phyloP scores from a whole-genome alignment of 2,888 invertebrate genomes.

The Papilio protenor region DNA sequence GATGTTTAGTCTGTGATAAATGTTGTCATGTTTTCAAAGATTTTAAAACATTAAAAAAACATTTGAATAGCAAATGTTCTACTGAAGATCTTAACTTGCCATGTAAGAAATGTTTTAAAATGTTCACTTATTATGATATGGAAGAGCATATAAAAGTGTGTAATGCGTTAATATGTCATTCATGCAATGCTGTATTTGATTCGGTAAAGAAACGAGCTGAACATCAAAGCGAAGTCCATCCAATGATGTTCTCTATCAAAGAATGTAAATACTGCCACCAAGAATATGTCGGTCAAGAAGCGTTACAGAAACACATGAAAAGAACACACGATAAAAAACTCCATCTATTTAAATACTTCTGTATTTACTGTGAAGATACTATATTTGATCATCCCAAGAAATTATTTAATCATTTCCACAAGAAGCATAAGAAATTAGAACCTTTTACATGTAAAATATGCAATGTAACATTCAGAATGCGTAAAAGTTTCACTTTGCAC shows the following conservation, averaged over 20 bases:
- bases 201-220: slow-evolving; percentile 56
- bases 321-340: slow-evolving; percentile 58
- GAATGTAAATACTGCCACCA: slow-evolving; percentile 65
- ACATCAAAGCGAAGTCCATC: slow-evolving; percentile 53
- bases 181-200: slow-evolving; percentile 57
- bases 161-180: slow-evolving; percentile 59
- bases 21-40: slow-evolving; percentile 59
- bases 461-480: slow-evolving; percentile 59
- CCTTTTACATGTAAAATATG: slow-evolving; percentile 75
- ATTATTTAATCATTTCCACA: slow-evolving; percentile 69
- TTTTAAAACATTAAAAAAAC: slow-evolving; percentile 52
- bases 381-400: slow-evolving; percentile 71
- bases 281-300: slow-evolving; percentile 61
- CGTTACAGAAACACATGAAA: slow-evolving; percentile 65
- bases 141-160: slow-evolving; percentile 57
- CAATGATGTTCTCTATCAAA: slow-evolving; percentile 55
- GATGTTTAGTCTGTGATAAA: slow-evolving; percentile 54
- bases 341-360: slow-evolving; percentile 71
- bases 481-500: slow-evolving; percentile 71
- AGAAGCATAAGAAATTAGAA: slow-evolving; percentile 63
- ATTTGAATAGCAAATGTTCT: slow-evolving; percentile 45
- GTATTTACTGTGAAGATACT: slow-evolving; percentile 60
- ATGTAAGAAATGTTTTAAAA: slow-evolving; percentile 58
- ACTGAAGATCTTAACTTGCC: background rate
- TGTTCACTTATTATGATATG: slow-evolving; percentile 44